phyloP scores from a whole-genome alignment of 2,888 invertebrate species.

The Caenorhabditis sp. region DNA sequence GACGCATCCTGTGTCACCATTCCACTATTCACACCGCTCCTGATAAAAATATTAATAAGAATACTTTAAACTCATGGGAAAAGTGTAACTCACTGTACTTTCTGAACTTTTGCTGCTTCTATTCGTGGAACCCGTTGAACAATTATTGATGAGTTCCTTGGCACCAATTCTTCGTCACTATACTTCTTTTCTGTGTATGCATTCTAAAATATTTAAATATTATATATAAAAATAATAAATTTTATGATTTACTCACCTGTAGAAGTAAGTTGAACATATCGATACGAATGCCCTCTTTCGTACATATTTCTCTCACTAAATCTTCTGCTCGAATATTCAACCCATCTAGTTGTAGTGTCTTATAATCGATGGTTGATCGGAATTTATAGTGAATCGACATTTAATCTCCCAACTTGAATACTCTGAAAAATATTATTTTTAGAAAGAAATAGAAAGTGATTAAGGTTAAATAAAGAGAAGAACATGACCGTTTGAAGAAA shows the following conservation, averaged over 20 bases:
- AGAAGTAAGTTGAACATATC: slow-evolving; percentile 90
- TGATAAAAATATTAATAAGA: slow-evolving; percentile 4
- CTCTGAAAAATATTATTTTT: slow-evolving; percentile 1
- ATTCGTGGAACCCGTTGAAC: slow-evolving; percentile 88
- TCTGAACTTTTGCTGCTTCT: slow-evolving; percentile 66
- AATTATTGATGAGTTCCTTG: slow-evolving; percentile 94
- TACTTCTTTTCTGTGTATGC: slow-evolving; percentile 78
- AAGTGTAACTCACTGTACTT: slow-evolving; percentile 66
- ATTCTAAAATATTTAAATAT: slow-evolving; percentile 76
- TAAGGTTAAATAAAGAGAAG: no score
- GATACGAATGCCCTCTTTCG: slow-evolving; percentile 92
- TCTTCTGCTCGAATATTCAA: slow-evolving; percentile 93
- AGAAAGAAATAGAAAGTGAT: not conserved
- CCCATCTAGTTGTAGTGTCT: slow-evolving; percentile 84
- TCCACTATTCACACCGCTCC: slow-evolving; percentile 53
- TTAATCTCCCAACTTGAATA: slow-evolving; percentile 66
- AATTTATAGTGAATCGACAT: slow-evolving; percentile 96
- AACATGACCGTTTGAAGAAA: no score
- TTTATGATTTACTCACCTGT: slow-evolving; percentile 28
- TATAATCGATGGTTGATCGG: slow-evolving; percentile 92
- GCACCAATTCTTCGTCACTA: slow-evolving; percentile 88
- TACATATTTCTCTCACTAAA: slow-evolving; percentile 90
- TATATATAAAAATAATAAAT: not conserved
- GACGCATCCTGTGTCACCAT: slow-evolving; percentile 43
- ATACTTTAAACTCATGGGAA: not conserved